Base-by-base conservation (phyloP, 2,888 invertebrate genomes). In the Watsonalla cultraria region DNA sequence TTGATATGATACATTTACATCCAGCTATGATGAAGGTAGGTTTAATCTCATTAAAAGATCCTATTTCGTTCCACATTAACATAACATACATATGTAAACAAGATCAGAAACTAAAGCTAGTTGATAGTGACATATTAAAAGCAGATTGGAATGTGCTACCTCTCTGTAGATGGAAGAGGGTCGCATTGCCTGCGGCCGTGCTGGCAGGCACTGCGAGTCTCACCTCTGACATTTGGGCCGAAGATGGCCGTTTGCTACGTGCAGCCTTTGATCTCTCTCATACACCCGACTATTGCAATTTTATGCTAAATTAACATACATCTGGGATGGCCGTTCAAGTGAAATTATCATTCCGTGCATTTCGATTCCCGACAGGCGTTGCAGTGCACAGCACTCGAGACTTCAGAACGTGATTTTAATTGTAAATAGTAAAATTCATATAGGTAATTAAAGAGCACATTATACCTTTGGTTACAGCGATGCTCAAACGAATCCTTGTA, bases 221-320 rank as follows among this genome's bases (percentile, higher is more conserved):
- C 77, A 88, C 84, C 86, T 81, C 70, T 85, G 86, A 74, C 85
- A 87, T 87, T 88, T 84, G 58, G 59, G 61, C 67, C 42, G 76
- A 75, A 80, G 85, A 88, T 82, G 85, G 80, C 85, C 82, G 78
- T 76, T 80, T 77, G 76, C 76, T 72, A 70, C 68, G 67, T 72
- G 66, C 76, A 82, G 81, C 79, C 82, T 84, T 80, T 87, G 82
- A 86, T 86, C 85, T 84, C 74, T 73, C 74, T 76, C 68, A 64
- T 68, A 73, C 71, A 70, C 68, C 63, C 69, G 67, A 73, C 80
- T 81, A 72, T 78, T 80, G 83, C 76, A 82, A 83, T 82, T 84
- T 84, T 80, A 84, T 82, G 78, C 78, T 68, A 80, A 74, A 82
- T 83, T 82, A 80, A 78, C 78, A 79, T 76, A 66, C 66, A 69